Percentiles rank a stretch among this genome's conserved stretches.
Conservation (phyloP, 2,113 vertebrate genomes). For the Hucho hucho region DNA sequence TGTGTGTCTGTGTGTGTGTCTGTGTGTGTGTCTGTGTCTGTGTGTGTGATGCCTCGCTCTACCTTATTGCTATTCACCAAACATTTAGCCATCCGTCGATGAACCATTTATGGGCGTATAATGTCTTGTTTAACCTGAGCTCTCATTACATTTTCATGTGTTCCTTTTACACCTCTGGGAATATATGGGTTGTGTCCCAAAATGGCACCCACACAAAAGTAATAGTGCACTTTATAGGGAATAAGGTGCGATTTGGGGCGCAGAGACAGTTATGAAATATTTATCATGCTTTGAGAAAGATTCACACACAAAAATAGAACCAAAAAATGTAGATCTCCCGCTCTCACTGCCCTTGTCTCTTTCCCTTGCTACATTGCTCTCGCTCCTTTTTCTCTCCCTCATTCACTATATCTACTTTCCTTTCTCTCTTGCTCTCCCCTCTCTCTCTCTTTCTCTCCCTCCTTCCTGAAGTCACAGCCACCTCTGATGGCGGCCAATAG, state of each 20-base stretch:
- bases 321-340: background rate
- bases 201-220: too few relatives aligned
- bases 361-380: background rate
- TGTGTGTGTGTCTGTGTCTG: too few relatives aligned
- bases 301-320: too few relatives aligned
- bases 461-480: too few relatives aligned
- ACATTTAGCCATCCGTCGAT: constrained; percentile 11
- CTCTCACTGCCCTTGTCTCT: background rate
- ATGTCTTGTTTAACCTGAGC: constrained; percentile 29
- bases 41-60: too few relatives aligned
- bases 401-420: background rate
- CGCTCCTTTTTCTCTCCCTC: constrained; percentile 15
- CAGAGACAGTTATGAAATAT: constrained; percentile 8
- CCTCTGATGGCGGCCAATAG: background rate
- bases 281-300: constrained; percentile 12
- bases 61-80: constrained; percentile 13
- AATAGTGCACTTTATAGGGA: too few relatives aligned
- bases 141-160: constrained; percentile 38
- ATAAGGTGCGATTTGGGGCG: too few relatives aligned
- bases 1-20: too few relatives aligned
- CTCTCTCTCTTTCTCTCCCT: constrained; percentile 3
- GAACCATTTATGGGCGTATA: constrained; percentile 21
- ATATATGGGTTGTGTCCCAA: background rate
- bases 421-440: constrained; percentile 7
- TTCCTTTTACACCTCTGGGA: constrained; percentile 15